phyloP scores from a whole-genome alignment of 2,888 invertebrate genomes.

The Drosophila percnosoma region DNA sequence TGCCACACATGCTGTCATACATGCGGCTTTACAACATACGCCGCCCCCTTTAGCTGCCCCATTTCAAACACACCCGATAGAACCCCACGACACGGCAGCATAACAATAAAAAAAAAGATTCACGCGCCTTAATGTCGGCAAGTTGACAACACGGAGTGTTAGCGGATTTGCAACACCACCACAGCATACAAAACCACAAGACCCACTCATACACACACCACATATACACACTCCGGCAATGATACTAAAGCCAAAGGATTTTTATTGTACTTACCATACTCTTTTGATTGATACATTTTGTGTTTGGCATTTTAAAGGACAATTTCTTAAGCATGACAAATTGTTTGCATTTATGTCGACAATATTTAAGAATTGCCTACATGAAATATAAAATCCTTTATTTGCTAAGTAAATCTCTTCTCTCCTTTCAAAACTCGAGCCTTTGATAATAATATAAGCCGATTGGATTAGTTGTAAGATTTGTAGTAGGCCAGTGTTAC shows the following conservation, averaged over 20 bases:
- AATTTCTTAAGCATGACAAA: conserved; percentile 69
- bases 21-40: conserved; percentile 52
- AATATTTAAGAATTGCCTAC: conserved; percentile 12
- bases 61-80: not conserved
- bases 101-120: conserved; percentile 76
- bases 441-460: not conserved
- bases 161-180: conserved; percentile 67
- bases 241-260: conserved; percentile 54
- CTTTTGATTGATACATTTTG: conserved; percentile 76
- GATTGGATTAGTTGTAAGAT: not conserved
- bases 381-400: not conserved
- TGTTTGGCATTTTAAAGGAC: conserved; percentile 51
- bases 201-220: conserved; percentile 10
- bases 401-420: not conserved
- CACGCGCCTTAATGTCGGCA: conserved; percentile 77
- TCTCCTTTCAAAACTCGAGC: too few relatives aligned
- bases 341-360: conserved; percentile 29
- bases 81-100: conserved; percentile 58
- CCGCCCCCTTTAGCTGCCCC: not conserved
- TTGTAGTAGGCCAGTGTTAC: not conserved
- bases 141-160: conserved; percentile 78
- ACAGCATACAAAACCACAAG: conserved; percentile 26
- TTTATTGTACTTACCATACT: conserved; percentile 57
- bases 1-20: conserved; percentile 69
- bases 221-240: conserved; percentile 4